Evolutionary conservation across 2,888 invertebrate species (phyloP), one percentile per base, ranked within the genome.

Genomic region (Drosophila helvetica): DNA sequence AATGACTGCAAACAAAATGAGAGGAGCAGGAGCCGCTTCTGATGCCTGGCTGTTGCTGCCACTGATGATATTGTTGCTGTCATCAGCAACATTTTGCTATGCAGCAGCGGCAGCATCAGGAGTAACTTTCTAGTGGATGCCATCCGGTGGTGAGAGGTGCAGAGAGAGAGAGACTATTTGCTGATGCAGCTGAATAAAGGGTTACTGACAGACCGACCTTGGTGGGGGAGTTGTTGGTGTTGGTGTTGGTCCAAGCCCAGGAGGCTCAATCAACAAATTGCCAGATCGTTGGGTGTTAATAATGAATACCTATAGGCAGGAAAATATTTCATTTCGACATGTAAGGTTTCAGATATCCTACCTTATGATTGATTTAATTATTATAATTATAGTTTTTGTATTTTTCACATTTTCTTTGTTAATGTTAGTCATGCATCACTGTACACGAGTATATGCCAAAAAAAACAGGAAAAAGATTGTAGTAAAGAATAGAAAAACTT

Each of bases 1-100:
- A 85, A 53, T 70, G 74, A 78, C 81, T 80, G 84, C 86, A 82
- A 86, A 82, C 81, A 82, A 66, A 74, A 75, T 52, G 55, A n/a
- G 22, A 42, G 57, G 38, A 19, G 58, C 52, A 55, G 55, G 59
- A 66, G 71, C 43, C 63, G 46, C 27, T 53, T 56, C 7, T 51
- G 63, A 6, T 61, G 72, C 54, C 52, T 52, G 60, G 52, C 15
- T 45, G 25, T 4, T 43, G 43, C 12, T 64, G 58, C 45, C 58
- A 63, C 48, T 65, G 71, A 55, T 70, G 62, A 61, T 80, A 66
- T 76, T 86, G 74, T 80, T 80, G 82, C 78, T 71, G 80, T 71
- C 84, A 74, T 78, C 86, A 82, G 78, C 78, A 76, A 72, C 59
- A 72, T 68, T 65, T 77, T 65, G 74, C 42, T 17, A 33, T 42